Evolutionary conservation across 2,113 vertebrate species (phyloP).

Genomic region (Jaculus jaculus): DNA sequence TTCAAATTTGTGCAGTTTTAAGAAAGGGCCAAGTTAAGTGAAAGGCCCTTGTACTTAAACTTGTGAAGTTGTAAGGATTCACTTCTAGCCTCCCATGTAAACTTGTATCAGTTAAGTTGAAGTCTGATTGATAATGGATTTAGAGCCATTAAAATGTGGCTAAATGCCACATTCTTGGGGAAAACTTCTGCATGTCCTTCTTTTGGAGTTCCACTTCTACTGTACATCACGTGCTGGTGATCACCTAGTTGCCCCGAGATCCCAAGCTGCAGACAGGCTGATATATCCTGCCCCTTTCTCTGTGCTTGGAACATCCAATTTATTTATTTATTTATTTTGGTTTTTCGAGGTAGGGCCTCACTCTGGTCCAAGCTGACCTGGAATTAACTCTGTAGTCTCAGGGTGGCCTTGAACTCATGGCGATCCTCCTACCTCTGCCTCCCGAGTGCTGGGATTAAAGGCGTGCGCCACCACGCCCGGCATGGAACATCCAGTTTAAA

Average conservation of each 20-base stretch:
- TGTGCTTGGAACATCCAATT: neutral
- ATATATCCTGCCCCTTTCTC: neutral
- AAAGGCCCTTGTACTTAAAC: neutral
- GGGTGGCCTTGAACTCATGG: too few species aligned
- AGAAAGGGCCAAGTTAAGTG: neutral
- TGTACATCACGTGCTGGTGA: neutral
- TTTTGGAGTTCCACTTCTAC: neutral
- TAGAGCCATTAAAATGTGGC: conserved; percentile 25
- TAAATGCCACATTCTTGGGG: neutral
- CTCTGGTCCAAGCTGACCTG: too few species aligned
- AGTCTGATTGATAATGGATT: conserved; percentile 13
- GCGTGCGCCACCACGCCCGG: too few species aligned
- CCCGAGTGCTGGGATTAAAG: too few species aligned
- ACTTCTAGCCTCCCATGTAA: neutral
- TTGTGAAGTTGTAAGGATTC: conserved; percentile 17
- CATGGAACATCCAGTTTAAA: conserved; percentile 13
- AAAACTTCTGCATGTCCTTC: neutral
- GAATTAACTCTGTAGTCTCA: too few species aligned
- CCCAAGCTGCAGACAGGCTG: neutral
- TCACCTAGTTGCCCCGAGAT: neutral
- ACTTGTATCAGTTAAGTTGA: neutral
- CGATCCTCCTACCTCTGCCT: too few species aligned
- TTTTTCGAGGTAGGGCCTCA: too few species aligned
- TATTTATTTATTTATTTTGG: too few species aligned
- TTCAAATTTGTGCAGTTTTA: neutral